phyloP scores from a whole-genome alignment of 2,113 vertebrate genomes.

The Silurus meridionalis region DNA sequence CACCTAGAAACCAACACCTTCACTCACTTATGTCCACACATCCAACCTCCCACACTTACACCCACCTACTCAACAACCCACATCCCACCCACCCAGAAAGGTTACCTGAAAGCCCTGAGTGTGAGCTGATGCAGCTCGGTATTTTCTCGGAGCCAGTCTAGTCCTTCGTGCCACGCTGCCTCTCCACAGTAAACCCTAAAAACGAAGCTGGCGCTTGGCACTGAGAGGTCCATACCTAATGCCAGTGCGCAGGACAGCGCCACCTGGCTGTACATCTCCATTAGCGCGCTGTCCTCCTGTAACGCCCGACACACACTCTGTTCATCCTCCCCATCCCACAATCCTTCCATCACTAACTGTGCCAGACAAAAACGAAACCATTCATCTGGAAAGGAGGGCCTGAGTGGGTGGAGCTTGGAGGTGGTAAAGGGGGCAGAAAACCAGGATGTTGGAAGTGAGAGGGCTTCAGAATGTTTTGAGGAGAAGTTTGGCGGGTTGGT shows the following conservation, averaged over 20 bases:
- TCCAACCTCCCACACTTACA: constrained; percentile 50
- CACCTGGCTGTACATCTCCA: constrained; percentile 82
- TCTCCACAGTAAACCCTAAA: constrained; percentile 87
- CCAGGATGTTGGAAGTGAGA: constrained; percentile 87
- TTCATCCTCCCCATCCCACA: constrained; percentile 76
- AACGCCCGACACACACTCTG: constrained; percentile 77
- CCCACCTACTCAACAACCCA: constrained; percentile 71
- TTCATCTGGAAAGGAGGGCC: constrained; percentile 84
- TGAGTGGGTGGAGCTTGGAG: constrained; percentile 80
- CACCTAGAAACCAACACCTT: constrained; percentile 26
- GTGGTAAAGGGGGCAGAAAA: constrained; percentile 74
- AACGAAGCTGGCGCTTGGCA: constrained; percentile 84
- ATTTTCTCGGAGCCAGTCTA: constrained; percentile 88
- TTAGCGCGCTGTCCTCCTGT: constrained; percentile 80
- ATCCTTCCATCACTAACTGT: constrained; percentile 79
- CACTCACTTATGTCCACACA: constrained; percentile 30
- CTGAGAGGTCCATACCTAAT: constrained; percentile 80
- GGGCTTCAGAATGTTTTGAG: constrained; percentile 80
- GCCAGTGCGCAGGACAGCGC: constrained; percentile 85
- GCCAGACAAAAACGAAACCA: constrained; percentile 89
- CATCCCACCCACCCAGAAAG: constrained; percentile 72
- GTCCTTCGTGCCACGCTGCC: constrained; percentile 85
- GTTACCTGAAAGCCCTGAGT: constrained; percentile 92
- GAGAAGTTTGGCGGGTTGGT: constrained; percentile 75
- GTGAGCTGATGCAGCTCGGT: constrained; percentile 89